phyloP scores from a whole-genome alignment of 2,113 vertebrate species.

The Perca flavescens region DNA sequence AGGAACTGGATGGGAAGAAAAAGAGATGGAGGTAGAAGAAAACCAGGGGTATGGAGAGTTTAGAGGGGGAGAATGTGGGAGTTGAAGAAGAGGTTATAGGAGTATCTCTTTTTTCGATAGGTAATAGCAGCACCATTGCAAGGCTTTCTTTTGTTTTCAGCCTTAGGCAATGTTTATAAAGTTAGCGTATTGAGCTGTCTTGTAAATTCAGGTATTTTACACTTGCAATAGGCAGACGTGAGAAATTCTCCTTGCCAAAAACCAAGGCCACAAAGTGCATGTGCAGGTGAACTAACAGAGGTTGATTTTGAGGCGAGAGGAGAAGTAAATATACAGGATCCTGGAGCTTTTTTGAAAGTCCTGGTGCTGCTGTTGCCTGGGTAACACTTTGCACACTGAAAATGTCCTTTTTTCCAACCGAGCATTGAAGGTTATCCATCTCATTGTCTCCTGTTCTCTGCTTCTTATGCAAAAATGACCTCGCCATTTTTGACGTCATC shows the following conservation, averaged over 20 bases:
- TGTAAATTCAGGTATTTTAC: constrained; percentile 46
- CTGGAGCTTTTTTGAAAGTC: constrained; percentile 31
- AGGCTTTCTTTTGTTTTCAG: constrained; percentile 33
- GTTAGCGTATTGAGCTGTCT: constrained; percentile 16
- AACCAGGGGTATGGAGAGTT: background rate
- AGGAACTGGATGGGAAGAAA: constrained; percentile 34
- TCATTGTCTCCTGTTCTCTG: constrained; percentile 39
- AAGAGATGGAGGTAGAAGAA: background rate
- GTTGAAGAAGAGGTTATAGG: constrained; percentile 3
- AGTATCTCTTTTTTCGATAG: background rate
- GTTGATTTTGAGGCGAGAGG: constrained; percentile 10
- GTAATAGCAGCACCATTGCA: constrained; percentile 5
- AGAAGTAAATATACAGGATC: constrained; percentile 16
- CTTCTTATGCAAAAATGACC: constrained; percentile 11
- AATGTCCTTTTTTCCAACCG: constrained; percentile 53
- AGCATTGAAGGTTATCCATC: constrained; percentile 64
- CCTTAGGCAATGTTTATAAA: constrained; percentile 16
- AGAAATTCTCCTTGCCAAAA: background rate
- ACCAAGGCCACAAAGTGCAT: constrained; percentile 23
- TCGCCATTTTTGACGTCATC: constrained; percentile 18
- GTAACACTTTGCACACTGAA: constrained; percentile 66
- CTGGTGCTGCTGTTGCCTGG: constrained; percentile 71
- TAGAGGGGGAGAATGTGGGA: background rate
- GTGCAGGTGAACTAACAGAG: constrained; percentile 5
- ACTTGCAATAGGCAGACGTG: background rate